Conservation (phyloP, 2,888 invertebrate species). For the Chloromyia formosa region DNA sequence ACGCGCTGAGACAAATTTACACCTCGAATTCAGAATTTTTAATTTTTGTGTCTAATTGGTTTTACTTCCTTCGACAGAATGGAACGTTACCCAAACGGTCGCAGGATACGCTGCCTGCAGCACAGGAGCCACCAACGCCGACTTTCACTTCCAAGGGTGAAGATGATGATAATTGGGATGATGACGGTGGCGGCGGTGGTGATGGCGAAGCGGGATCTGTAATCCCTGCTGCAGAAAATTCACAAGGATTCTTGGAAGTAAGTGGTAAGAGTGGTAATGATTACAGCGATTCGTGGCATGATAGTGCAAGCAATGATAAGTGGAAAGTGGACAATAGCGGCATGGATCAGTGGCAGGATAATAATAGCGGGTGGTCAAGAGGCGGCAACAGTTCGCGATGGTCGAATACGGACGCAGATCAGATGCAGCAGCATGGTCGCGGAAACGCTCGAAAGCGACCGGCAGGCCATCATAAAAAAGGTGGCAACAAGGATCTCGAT, state of each 20-base stretch:
- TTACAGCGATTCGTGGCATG: no score
- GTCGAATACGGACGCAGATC: no score
- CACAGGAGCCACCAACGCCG: not conserved
- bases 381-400: not conserved
- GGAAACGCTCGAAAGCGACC: no score
- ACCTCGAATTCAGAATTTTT: no score
- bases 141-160: not conserved
- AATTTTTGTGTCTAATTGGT: no score
- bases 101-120: no score
- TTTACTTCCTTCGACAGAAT: not conserved
- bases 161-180: conserved; percentile 41
- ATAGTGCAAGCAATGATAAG: not conserved
- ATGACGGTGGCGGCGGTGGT: conserved; percentile 17
- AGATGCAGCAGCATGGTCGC: no score
- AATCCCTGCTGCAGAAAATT: no score
- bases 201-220: not conserved
- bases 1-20: no score
- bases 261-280: not conserved
- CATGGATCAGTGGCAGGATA: not conserved
- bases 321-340: not conserved
- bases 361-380: not conserved
- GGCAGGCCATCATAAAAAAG: not conserved
- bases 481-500: not conserved
- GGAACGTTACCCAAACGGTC: no score
- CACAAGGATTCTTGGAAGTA: no score